Evolutionary conservation across 2,888 invertebrate genomes (phyloP), one percentile per base, ranked within the genome.

Genomic region (Amblyjoppa proteus): DNA sequence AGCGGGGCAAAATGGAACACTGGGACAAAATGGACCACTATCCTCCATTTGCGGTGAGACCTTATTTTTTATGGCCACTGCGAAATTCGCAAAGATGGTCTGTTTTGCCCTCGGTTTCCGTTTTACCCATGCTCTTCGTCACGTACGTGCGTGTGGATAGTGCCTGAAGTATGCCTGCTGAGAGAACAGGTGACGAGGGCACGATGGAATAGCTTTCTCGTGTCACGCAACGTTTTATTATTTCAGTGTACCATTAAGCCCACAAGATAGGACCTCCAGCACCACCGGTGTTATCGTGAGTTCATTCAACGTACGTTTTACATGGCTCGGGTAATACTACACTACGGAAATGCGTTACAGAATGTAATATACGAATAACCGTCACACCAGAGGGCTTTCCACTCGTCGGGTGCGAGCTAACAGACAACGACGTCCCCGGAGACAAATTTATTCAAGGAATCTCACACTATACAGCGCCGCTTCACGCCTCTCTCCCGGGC

Each of bases 151-250:
- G 45, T 76, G 38, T 38, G 66, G 38, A 76, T 51, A 38, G 51
- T 76, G 9, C 34, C 66, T 38, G 20, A 51, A 66, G 51, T 66
- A 25, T 66, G 53, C 66, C 51, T 20, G 66, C 66, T 51, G 25
- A 53, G 76, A 66, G 76, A 66, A 66, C 66, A 76, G 53, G 76
- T 76, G 76, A 76, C 38, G 75, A 66, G 25, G 66, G 71, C 80
- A 53, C 80, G 66, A 80, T 73, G 73, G 31, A 73, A 80, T 80
- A 73, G 80, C 80, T 66, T 73, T 80, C 76, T 38, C 75, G 76
- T 76, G 81, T 81, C 75, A 69, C 76, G 76, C 81, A 69, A 76
- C 69, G 76, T 80, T 80, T 73, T 80, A 80, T 73, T 80, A 80
- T 80, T 80, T 73, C 66, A 73, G 66, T 80, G 28, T 73, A 73